phyloP scores from a whole-genome alignment of 2,797 vertebrate species.

The Myotis vivesi region DNA sequence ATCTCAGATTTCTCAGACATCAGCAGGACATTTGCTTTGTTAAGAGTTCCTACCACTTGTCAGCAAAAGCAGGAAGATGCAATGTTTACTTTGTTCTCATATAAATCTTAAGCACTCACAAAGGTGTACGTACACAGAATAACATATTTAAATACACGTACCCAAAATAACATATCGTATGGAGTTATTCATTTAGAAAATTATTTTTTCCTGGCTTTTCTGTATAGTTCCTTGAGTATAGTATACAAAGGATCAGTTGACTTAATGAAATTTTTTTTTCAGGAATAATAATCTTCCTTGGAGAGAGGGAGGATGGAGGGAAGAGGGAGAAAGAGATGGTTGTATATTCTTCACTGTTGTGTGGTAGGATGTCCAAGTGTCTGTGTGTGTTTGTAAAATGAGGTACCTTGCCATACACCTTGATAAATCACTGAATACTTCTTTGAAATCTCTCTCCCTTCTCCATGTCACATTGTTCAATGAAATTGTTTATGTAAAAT shows the following conservation, averaged over 20 bases:
- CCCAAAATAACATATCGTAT: not conserved
- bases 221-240: not conserved
- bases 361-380: not conserved
- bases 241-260: not conserved
- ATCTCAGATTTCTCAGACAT: conserved; percentile 5
- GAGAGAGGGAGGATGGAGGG: not conserved
- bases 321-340: not conserved
- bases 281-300: not conserved
- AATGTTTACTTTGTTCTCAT: not conserved
- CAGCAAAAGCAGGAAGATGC: not conserved
- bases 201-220: not conserved
- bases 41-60: not conserved
- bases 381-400: not conserved
- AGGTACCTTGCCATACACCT: not conserved
- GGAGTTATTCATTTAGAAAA: not conserved
- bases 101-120: not conserved
- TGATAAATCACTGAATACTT: not conserved
- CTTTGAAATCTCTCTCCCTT: not conserved
- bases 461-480: not conserved
- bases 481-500: not conserved
- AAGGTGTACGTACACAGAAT: not conserved
- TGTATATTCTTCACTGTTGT: not conserved
- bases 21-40: not conserved
- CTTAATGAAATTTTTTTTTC: not conserved
- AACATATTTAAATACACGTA: not conserved